These are phyloP conservation scores for Oreochromis grahami DNA, from an alignment of 2,797 vertebrate species.

Conservation along the genomic window DNA sequence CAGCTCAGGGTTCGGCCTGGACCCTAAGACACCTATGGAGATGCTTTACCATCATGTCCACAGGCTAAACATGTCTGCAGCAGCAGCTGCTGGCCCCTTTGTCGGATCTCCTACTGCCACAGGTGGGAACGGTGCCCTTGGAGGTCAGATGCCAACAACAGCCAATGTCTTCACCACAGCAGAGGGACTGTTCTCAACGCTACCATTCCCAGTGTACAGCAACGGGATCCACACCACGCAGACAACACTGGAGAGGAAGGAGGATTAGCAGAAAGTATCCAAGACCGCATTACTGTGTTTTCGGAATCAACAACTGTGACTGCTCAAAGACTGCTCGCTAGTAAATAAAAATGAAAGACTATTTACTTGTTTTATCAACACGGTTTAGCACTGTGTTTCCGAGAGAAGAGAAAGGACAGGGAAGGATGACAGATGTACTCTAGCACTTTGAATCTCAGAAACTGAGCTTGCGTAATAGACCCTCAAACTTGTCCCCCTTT, in stretches of 20 bases:
- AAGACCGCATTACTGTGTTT: constrained; percentile 87
- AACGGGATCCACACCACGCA: constrained; percentile 97
- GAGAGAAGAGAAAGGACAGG: constrained; percentile 66
- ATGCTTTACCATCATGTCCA: constrained; percentile 99
- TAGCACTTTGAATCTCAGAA: constrained; percentile 98
- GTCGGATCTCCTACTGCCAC: constrained; percentile 77
- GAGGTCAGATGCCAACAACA: constrained; percentile 88
- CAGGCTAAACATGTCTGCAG: constrained; percentile 96
- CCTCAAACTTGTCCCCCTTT: constrained; percentile 41
- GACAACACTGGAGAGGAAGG: constrained; percentile 95
- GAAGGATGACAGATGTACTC: constrained; percentile 77
- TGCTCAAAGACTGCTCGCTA: constrained; percentile 67
- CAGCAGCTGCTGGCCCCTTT: constrained; percentile 81
- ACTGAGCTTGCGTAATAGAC: constrained; percentile 88
- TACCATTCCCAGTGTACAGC: constrained; percentile 98
- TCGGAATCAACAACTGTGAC: constrained; percentile 71
- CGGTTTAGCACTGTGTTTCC: constrained; percentile 84
- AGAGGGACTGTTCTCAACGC: constrained; percentile 97
- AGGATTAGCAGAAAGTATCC: constrained; percentile 83
- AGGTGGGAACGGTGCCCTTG: constrained; percentile 78
- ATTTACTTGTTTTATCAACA: constrained; percentile 39
- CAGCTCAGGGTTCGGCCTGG: constrained; percentile 89
- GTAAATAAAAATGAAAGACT: constrained; percentile 44
- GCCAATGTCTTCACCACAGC: constrained; percentile 96
- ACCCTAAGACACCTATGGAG: constrained; percentile 99